A percentile compares a stretch with the other conserved stretches of the same genome.
Conservation (phyloP, 2,797 vertebrate genomes). For the Meriones psammophilus region DNA sequence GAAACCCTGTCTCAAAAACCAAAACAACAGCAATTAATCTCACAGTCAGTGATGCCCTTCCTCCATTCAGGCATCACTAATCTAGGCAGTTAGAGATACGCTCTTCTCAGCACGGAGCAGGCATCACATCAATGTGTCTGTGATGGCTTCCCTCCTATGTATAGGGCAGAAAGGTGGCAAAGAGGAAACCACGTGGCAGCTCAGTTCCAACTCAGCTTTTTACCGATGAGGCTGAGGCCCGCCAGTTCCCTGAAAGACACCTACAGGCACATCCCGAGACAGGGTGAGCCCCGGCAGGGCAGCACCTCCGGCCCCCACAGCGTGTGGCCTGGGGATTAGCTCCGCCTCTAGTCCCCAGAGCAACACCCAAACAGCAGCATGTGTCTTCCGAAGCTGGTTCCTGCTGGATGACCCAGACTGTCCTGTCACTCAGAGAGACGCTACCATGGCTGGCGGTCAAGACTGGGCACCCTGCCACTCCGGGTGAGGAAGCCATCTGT, state of each 20-base stretch:
- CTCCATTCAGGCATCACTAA: background rate
- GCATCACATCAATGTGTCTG: background rate
- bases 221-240: background rate
- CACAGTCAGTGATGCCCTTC: background rate
- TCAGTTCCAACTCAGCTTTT: background rate
- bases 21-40: background rate
- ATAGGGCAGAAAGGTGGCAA: background rate
- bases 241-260: background rate
- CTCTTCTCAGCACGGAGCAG: background rate
- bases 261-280: background rate
- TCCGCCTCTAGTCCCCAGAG: background rate
- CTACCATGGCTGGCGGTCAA: too few relatives aligned
- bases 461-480: background rate
- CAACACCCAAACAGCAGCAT: background rate
- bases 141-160: background rate
- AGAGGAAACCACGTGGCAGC: background rate
- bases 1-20: too few relatives aligned
- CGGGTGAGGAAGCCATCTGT: background rate
- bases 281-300: background rate
- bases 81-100: background rate
- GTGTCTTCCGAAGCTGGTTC: background rate
- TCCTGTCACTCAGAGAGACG: background rate
- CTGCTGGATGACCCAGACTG: background rate
- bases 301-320: background rate
- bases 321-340: background rate